Conservation (phyloP, 2,888 invertebrate species). For the Trisateles emortualis region DNA sequence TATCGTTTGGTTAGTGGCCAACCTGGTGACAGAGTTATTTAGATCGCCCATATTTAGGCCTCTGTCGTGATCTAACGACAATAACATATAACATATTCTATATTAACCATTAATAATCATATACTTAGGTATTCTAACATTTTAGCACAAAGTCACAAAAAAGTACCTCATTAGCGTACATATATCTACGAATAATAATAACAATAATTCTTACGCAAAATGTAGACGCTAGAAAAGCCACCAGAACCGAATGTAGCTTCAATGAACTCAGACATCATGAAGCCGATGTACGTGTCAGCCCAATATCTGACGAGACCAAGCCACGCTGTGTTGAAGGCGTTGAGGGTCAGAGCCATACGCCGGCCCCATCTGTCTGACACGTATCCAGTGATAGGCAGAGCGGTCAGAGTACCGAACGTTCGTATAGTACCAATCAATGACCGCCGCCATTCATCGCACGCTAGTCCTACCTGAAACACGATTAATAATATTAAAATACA, state of each 20-base stretch:
- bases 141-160: too few relatives aligned
- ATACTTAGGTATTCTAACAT: too few relatives aligned
- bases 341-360: slow-evolving; percentile 87
- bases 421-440: slow-evolving; percentile 91
- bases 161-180: background rate
- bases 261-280: slow-evolving; percentile 89
- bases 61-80: too few relatives aligned
- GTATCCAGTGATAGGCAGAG: slow-evolving; percentile 90
- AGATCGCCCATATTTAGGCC: too few relatives aligned
- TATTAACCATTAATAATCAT: too few relatives aligned
- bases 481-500: background rate
- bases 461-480: slow-evolving; percentile 86
- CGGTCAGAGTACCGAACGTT: slow-evolving; percentile 90
- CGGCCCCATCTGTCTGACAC: slow-evolving; percentile 92
- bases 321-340: slow-evolving; percentile 88
- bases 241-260: slow-evolving; percentile 91
- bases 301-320: slow-evolving; percentile 90
- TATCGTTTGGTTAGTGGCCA: too few relatives aligned
- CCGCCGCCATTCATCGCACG: slow-evolving; percentile 90
- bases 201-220: slow-evolving; percentile 85
- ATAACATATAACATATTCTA: too few relatives aligned
- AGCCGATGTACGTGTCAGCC: slow-evolving; percentile 90
- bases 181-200: background rate
- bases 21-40: too few relatives aligned
- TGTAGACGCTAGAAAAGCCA: slow-evolving; percentile 90